Evolutionary conservation across 2,888 invertebrate genomes (phyloP), one percentile per base, ranked within the genome.

Genomic region (Panopea generosa): DNA sequence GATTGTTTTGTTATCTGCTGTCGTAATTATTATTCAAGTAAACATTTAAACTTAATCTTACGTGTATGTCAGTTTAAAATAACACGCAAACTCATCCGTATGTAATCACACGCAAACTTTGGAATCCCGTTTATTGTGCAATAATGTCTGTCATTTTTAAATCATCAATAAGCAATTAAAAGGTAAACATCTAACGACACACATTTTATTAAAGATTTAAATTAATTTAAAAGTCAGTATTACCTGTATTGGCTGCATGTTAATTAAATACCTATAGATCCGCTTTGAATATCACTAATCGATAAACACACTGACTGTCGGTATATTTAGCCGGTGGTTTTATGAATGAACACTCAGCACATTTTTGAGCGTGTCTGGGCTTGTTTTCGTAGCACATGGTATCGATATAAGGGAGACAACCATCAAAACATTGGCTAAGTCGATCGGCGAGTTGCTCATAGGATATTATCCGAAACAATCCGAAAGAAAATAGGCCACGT

Each of bases 301-400:
- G 63, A 18, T 63, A 1, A 52, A 16, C 20, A 38, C 52, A 52
- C 14, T 63, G 24, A 63, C 52, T 38, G 43, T 18, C 40, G 38
- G 22, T 6, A 18, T 22, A 49, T 9, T n/a, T n/a, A 33, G 33
- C 33, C 52, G 24, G 16, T 50, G 16, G 16, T 50, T 24, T 43
- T 61, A 68, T 67, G 59, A 76, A 70, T 76, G 80, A 73, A 71
- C 38, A 70, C 65, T 80, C 76, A 80, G 80, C 80, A 69, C 56
- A 53, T 59, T 69, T 80, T 67, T n/a, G 52, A 47, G 18, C 80
- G 40, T 47, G 80, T 73, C 76, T 76, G 66, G 65, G 52, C 80
- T 70, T 76, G 80, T 76, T 75, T 70, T 65, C 40, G 53, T 70
- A 52, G 60, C 80, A 76, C 76, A 69, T 73, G 80, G 62, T 59